Evolutionary conservation across 2,888 invertebrate species (phyloP).

Genomic region (Rhingia rostrata): DNA sequence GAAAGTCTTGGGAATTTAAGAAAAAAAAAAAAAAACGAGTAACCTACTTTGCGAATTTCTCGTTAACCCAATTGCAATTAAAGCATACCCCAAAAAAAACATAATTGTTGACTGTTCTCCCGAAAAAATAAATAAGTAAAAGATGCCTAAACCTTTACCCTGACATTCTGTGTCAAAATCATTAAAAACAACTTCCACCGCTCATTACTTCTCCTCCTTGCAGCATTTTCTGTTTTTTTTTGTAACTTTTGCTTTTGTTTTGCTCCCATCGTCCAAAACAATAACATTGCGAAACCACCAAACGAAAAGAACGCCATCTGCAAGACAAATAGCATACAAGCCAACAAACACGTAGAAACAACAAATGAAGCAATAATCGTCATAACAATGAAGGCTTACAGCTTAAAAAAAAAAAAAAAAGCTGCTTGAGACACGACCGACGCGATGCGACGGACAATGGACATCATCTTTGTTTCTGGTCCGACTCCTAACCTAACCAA

Average conservation of each 20-base stretch:
- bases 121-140: background rate
- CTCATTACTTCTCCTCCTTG: background rate
- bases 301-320: conserved; percentile 57
- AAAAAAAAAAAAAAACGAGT: too few species aligned
- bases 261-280: conserved; percentile 38
- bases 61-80: too few species aligned
- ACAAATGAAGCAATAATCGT: conserved; percentile 45
- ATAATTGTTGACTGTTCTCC: conserved; percentile 6
- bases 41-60: too few species aligned
- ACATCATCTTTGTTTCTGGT: conserved; percentile 14
- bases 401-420: conserved; percentile 22
- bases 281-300: conserved; percentile 32
- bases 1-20: too few species aligned
- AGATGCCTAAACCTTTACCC: background rate
- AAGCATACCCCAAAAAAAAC: too few species aligned
- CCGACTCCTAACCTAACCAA: conserved; percentile 29
- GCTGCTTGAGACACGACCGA: conserved; percentile 60
- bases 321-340: conserved; percentile 35
- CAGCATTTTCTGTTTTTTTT: conserved; percentile 9
- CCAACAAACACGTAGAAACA: conserved; percentile 30
- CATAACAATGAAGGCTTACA: conserved; percentile 57
- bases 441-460: conserved; percentile 13
- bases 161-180: conserved; percentile 51
- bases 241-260: conserved; percentile 22
- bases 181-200: conserved; percentile 17